These are phyloP conservation scores for Luperina testacea DNA, from an alignment of 2,888 invertebrate genomes.

Conservation along the genomic window DNA sequence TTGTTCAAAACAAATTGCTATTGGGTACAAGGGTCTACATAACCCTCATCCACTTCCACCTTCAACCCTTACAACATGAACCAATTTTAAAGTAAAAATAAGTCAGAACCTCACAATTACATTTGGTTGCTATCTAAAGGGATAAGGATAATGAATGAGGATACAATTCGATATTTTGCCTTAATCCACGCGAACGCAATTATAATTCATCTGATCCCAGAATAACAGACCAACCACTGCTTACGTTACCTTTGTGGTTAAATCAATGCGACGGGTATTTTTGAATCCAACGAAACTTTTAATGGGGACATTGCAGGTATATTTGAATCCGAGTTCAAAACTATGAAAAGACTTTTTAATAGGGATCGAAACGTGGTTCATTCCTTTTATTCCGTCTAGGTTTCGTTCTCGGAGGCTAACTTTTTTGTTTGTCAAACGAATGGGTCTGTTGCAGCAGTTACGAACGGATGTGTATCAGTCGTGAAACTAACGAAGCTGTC, in stretches of 20 bases:
- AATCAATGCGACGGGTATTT: slow-evolving; percentile 18
- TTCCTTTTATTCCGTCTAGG: slow-evolving; percentile 11
- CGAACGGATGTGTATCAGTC: background rate
- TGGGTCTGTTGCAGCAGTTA: background rate
- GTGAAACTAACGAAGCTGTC: slow-evolving; percentile 22
- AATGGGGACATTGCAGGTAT: slow-evolving; percentile 25
- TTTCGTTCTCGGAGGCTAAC: background rate
- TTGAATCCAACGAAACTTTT: slow-evolving; percentile 37
- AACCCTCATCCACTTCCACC: slow-evolving; percentile 7
- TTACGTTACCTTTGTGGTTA: slow-evolving; percentile 12
- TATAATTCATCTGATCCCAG: slow-evolving; percentile 36
- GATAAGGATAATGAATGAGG: slow-evolving; percentile 42
- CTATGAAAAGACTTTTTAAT: slow-evolving; percentile 19
- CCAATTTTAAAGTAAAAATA: slow-evolving; percentile 24
- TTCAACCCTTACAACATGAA: slow-evolving; percentile 10
- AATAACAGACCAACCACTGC: slow-evolving; percentile 25
- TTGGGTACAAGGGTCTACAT: background rate
- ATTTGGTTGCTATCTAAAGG: slow-evolving; percentile 22
- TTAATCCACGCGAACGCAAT: slow-evolving; percentile 30
- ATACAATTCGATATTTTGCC: slow-evolving; percentile 48
- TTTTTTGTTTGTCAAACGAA: background rate
- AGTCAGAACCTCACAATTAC: slow-evolving; percentile 23
- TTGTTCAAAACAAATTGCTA: background rate
- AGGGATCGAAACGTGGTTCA: slow-evolving; percentile 29
- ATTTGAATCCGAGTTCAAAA: slow-evolving; percentile 15